These are phyloP conservation scores for Acromyrmex echinatior DNA, from an alignment of 1,140 invertebrate species.

Conservation along the genomic window DNA sequence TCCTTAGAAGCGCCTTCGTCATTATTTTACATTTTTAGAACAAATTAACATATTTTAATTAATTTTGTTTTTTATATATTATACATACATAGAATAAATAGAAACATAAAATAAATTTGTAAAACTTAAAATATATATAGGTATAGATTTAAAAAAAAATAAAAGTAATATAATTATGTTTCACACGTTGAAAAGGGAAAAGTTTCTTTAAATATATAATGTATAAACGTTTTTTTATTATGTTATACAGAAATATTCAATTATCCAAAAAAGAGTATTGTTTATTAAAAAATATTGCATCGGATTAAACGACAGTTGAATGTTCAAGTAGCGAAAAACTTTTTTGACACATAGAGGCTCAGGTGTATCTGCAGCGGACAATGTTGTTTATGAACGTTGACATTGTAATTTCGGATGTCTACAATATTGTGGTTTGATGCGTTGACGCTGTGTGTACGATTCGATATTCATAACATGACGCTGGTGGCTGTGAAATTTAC, in stretches of 20 bases:
- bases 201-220: background rate
- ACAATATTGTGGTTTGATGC: conserved; percentile 48
- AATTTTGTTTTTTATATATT: no score
- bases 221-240: background rate
- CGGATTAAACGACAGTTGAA: background rate
- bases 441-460: background rate
- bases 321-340: background rate
- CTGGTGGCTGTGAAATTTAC: background rate
- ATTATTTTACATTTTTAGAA: no score
- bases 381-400: conserved; percentile 46
- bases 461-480: conserved; percentile 40
- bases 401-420: conserved; percentile 48
- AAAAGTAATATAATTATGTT: no score
- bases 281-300: background rate
- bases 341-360: conserved; percentile 42
- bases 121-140: no score
- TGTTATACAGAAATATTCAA: background rate
- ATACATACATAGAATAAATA: no score
- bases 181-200: no score
- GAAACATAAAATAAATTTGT: no score
- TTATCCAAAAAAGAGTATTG: background rate
- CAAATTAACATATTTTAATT: no score
- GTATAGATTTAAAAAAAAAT: no score
- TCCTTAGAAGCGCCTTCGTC: no score
- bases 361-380: conserved; percentile 41